Evolutionary conservation across 2,888 invertebrate species (phyloP), one percentile per base, ranked within the genome.

Genomic region (Formica aserva): DNA sequence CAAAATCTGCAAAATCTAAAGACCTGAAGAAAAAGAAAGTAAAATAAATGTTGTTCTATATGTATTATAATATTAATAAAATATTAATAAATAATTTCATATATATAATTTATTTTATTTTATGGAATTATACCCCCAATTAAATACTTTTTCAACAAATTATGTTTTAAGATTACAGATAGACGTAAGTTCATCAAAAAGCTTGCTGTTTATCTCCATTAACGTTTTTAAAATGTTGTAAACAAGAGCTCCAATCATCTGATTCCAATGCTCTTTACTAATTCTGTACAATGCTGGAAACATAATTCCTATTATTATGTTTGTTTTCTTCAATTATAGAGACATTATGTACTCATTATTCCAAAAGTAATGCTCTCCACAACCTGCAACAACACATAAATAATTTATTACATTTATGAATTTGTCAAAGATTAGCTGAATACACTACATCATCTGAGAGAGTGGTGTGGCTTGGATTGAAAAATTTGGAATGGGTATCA

Each of bases 201-300:
- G 96, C 95, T 99, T 99, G 94, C 99, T 99, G 96, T 99, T 99
- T 99, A 99, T 99, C 95, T 99, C 99, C 99, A 99, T 99, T 96
- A 99, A 99, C 83, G 99, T 98, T 96, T 99, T 99, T 94, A 99
- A 97, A 94, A 99, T 99, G 96, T 99, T 99, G 96, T 99, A 99
- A 93, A 99, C 99, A 93, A 99, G 97, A 86, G 99, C 99, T 92
- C 99, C 98, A 94, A 99, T 99, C 90, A 99, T 99, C 96, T 99
- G 99, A 96, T 99, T 99, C 99, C 99, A 99, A 96, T 99, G 99
- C 95, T 99, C 99, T 96, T 99, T 99, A 95, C 98, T 99, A 95
- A 99, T 99, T 95, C 98, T 98, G 96, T 99, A 99, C 94, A 99
- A 96, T 90, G 99, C 98, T 88, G 99, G 99, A 96, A 99, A 99